A percentile compares a stretch with the other conserved stretches of the same genome.
Conservation (phyloP, 2,797 vertebrate species). For the Serranus cabrilla region DNA sequence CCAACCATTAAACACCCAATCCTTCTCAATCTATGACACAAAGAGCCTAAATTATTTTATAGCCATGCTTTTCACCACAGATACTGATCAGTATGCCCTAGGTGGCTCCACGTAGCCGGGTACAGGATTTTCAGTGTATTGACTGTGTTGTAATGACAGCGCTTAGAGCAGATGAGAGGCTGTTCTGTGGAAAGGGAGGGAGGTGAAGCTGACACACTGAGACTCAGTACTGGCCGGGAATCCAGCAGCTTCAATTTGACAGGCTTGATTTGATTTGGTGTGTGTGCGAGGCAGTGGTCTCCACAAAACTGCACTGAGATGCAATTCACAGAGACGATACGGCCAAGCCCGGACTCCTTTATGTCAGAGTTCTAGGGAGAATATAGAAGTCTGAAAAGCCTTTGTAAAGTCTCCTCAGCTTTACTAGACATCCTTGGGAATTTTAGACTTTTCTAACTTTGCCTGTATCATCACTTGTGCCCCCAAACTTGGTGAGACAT, state of each 20-base stretch:
- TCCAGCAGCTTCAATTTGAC: slow-evolving; percentile 66
- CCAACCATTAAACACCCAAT: slow-evolving; percentile 37
- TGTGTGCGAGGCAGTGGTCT: slow-evolving; percentile 29
- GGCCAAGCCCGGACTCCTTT: slow-evolving; percentile 22
- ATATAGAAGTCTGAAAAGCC: slow-evolving; percentile 41
- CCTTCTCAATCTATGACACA: slow-evolving; percentile 27
- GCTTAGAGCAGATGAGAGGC: slow-evolving; percentile 44
- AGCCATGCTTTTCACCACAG: slow-evolving; percentile 27
- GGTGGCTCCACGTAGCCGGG: slow-evolving; percentile 20
- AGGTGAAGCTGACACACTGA: slow-evolving; percentile 37
- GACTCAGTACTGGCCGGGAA: slow-evolving; percentile 41
- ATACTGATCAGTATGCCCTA: slow-evolving; percentile 45
- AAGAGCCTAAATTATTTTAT: slow-evolving; percentile 44
- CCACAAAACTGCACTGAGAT: slow-evolving; percentile 58
- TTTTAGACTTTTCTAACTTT: slow-evolving; percentile 37
- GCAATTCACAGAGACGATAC: slow-evolving; percentile 37
- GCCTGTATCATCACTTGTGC: slow-evolving; percentile 13
- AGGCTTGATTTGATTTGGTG: slow-evolving; percentile 66
- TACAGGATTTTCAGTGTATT: slow-evolving; percentile 37
- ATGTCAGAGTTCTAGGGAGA: slow-evolving; percentile 52
- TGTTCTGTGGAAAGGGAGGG: slow-evolving; percentile 28
- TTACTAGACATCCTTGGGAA: slow-evolving; percentile 29
- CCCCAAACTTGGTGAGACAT: slow-evolving; percentile 17
- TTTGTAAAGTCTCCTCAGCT: slow-evolving; percentile 44
- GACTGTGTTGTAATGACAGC: slow-evolving; percentile 54